Evolutionary conservation across 2,888 invertebrate genomes (phyloP), one percentile per base, ranked within the genome.

Genomic region (Scaptomyza flava): DNA sequence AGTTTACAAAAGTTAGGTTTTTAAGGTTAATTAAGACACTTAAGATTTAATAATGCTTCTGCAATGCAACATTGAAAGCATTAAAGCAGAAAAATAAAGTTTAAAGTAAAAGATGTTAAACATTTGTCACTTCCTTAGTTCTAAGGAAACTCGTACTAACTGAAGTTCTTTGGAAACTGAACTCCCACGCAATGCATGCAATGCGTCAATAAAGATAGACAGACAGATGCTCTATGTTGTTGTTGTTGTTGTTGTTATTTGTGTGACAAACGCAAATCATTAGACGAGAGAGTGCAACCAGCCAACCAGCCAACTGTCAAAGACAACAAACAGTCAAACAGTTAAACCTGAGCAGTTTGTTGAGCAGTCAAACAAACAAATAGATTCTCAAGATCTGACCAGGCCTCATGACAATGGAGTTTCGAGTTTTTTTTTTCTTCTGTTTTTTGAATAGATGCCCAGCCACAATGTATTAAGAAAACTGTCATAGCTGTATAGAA

Each of bases 401-500:
- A 14, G 20, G 38, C 34, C 51, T 47, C 66, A 71, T 53, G 68
- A 81, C 87, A 87, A 81, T 78, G 54, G 68, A 68, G 59, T 72
- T 76, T 76, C 59, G 59, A 77, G 62, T 61, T 71, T 59, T 27
- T 27, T 27, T 4, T 27, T 6, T 5, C 4, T 56, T 47, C 51
- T 33, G 12, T 43, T 47, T 61, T 47, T 53, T 66, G 62, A 64
- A 66, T 74, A 68, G 79, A 69, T 72, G 85, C 71, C 61, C 76
- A 57, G 84, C 82, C 82, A 79, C 87, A 87, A 79, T 86, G 73
- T 82, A 86, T 84, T 84, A 80, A 54, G 70, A 72, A 79, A 88
- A 83, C 81, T 85, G 89, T 86, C 84, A 88, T 79, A 88, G 89
- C 77, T 85, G 88, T 88, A 83, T 86, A 66, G 87, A 85, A 85